Evolutionary conservation across 2,113 vertebrate species (phyloP).

Genomic region (Monarcha castaneiventris): DNA sequence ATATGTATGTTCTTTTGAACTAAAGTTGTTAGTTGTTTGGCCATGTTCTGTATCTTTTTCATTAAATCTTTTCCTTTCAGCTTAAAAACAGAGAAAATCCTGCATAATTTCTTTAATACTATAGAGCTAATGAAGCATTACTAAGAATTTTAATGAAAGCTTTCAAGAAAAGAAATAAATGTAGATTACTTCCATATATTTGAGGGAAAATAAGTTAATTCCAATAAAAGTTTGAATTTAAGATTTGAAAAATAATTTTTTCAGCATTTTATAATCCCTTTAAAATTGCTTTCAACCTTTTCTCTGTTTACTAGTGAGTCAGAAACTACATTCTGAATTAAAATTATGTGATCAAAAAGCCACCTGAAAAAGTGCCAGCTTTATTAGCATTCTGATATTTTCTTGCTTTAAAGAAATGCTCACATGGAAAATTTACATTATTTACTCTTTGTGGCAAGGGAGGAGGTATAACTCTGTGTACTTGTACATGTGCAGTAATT

Average conservation of each 20-base stretch:
- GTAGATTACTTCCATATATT: neutral
- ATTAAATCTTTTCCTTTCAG: neutral
- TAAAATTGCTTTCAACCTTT: conserved; percentile 36
- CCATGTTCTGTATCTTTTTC: neutral
- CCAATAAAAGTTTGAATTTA: neutral
- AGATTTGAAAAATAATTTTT: neutral
- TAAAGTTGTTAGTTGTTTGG: neutral
- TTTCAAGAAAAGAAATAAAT: neutral
- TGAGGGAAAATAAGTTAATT: conserved; percentile 19
- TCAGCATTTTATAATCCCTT: neutral
- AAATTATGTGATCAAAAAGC: neutral
- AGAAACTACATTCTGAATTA: neutral
- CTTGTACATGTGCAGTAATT: neutral
- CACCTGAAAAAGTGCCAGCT: neutral
- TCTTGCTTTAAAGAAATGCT: neutral
- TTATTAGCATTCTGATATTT: neutral
- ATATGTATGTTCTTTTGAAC: neutral
- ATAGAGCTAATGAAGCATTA: neutral
- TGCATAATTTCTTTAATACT: neutral
- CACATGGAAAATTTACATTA: neutral
- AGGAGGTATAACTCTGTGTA: neutral
- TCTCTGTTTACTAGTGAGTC: conserved; percentile 9
- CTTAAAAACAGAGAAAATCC: neutral
- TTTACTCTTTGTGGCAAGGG: neutral
- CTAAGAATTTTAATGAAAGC: neutral